A percentile compares a stretch with the other conserved stretches of the same genome.
Conservation (phyloP, 23 tunicate genomes). For the Pegea sp. region DNA sequence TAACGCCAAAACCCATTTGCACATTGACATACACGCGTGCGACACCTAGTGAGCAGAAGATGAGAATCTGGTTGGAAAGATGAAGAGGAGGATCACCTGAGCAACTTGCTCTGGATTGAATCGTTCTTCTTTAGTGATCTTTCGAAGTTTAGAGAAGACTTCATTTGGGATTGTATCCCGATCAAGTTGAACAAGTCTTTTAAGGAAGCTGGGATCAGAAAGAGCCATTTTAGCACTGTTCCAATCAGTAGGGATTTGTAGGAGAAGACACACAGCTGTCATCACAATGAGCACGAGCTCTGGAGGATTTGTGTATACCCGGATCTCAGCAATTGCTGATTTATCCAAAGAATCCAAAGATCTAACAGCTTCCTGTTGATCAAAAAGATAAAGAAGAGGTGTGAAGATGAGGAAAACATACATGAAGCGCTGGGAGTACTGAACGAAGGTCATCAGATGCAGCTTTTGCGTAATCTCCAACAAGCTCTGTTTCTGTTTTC, state of each 20-base stretch:
- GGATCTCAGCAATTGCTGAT: conserved; percentile 67
- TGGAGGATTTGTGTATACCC: conserved; percentile 72
- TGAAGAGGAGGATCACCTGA: conserved; percentile 12
- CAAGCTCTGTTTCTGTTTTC: conserved; percentile 61
- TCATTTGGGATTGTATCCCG: conserved; percentile 64
- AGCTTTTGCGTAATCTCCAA: conserved; percentile 73
- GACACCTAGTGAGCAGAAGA: conserved; percentile 28
- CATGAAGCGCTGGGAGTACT: conserved; percentile 82
- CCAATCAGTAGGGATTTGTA: conserved; percentile 52
- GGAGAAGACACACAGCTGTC: conserved; percentile 79
- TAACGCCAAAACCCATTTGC: conserved; percentile 84
- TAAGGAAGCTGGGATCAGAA: conserved; percentile 56
- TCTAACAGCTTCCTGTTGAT: conserved; percentile 71
- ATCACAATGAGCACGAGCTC: conserved; percentile 68
- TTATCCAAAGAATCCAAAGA: conserved; percentile 75
- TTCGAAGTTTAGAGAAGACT: conserved; percentile 35
- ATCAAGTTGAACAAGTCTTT: conserved; percentile 45
- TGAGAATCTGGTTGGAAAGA: not conserved
- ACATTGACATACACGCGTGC: conserved; percentile 56
- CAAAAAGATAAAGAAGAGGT: too few relatives aligned
- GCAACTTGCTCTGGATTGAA: conserved; percentile 51
- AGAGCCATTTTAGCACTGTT: conserved; percentile 43
- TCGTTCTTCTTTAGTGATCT: conserved; percentile 42
- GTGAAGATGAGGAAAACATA: not conserved
- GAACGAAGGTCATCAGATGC: conserved; percentile 65